Evolutionary conservation across 2,888 invertebrate genomes (phyloP).

Genomic region (Eretmocerus hayati): DNA sequence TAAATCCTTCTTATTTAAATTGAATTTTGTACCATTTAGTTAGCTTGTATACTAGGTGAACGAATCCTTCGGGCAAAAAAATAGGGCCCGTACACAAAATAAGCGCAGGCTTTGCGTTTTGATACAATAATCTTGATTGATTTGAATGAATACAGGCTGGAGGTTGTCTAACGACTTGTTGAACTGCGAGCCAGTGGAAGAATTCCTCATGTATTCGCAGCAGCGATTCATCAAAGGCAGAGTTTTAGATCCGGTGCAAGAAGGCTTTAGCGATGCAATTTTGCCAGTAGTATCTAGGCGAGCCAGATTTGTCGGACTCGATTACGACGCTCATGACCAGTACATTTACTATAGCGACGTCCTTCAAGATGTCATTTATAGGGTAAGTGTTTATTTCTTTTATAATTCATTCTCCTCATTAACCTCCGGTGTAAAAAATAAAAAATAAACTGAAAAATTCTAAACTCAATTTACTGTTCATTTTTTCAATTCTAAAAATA

Average conservation of each 20-base stretch:
- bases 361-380: constrained; percentile 86
- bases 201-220: constrained; percentile 92
- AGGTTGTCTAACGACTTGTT: constrained; percentile 65
- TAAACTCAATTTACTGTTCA: too few species aligned
- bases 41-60: too few species aligned
- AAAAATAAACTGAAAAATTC: background rate
- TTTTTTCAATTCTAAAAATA: too few species aligned
- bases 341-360: constrained; percentile 98
- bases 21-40: background rate
- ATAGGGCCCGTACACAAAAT: too few species aligned
- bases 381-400: too few species aligned
- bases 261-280: constrained; percentile 92
- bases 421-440: too few species aligned
- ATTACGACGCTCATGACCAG: constrained; percentile 84
- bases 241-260: constrained; percentile 77
- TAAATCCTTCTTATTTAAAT: background rate
- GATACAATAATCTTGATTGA: too few species aligned
- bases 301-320: constrained; percentile 89
- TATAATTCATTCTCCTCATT: too few species aligned
- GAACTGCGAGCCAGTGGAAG: constrained; percentile 73
- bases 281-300: constrained; percentile 85
- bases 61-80: too few species aligned
- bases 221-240: constrained; percentile 93
- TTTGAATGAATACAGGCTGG: too few species aligned
- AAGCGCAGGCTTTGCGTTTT: too few species aligned